These are phyloP conservation scores for Sminthurinus aureus DNA, from an alignment of 2,888 invertebrate species.

Conservation along the genomic window DNA sequence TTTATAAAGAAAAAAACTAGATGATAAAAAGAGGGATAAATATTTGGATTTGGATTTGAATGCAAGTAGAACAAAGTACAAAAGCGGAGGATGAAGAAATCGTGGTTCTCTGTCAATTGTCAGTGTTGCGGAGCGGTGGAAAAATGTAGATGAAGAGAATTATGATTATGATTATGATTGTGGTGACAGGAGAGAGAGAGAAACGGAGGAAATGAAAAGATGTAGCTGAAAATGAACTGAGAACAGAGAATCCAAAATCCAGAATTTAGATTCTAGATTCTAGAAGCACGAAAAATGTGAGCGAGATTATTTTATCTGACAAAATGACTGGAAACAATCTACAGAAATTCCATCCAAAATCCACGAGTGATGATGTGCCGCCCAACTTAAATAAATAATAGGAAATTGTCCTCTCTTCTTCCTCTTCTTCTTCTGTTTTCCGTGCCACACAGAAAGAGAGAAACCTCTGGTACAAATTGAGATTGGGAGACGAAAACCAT, in stretches of 20 bases:
- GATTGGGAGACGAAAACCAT: not conserved
- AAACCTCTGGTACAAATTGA: not conserved
- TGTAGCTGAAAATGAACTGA: conserved; percentile 33
- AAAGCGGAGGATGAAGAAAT: not conserved
- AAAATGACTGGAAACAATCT: conserved; percentile 34
- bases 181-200: conserved; percentile 38
- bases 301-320: conserved; percentile 38
- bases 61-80: no score
- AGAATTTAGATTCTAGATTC: no score
- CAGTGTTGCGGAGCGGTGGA: conserved; percentile 15
- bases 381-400: conserved; percentile 38
- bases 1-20: no score
- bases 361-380: conserved; percentile 27
- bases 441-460: conserved; percentile 25
- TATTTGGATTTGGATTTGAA: no score
- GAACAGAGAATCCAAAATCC: not conserved
- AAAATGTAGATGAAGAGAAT: conserved; percentile 30
- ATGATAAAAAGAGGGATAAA: no score
- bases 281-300: not conserved
- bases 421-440: no score
- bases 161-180: conserved; percentile 19
- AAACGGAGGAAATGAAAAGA: conserved; percentile 35
- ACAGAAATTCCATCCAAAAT: conserved; percentile 13
- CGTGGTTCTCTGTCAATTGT: no score
- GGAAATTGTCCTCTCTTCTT: conserved; percentile 16